These are phyloP conservation scores for Glaucomys volans DNA, from an alignment of 2,113 vertebrate species.

Conservation along the genomic window DNA sequence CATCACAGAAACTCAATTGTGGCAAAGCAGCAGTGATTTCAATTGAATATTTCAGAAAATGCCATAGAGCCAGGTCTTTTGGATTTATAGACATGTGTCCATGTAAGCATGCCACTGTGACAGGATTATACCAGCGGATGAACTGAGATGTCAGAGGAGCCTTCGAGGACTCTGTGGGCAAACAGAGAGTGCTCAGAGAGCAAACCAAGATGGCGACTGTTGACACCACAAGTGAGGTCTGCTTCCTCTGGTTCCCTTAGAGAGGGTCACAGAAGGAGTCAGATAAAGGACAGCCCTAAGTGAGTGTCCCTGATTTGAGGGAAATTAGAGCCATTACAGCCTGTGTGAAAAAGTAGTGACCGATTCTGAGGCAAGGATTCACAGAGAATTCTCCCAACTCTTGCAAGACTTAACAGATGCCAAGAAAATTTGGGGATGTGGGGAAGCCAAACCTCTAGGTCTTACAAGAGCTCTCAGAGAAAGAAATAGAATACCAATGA, in stretches of 20 bases:
- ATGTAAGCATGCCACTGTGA: fast-evolving
- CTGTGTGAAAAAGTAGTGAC: fast-evolving
- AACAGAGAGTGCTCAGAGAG: neutral
- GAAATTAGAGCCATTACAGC: neutral
- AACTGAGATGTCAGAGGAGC: neutral
- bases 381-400: neutral
- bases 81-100: neutral
- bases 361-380: neutral
- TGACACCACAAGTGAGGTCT: fast-evolving
- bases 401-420: neutral
- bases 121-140: neutral
- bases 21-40: neutral
- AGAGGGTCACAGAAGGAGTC: neutral
- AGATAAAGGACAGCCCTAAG: neutral
- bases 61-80: neutral
- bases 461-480: neutral
- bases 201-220: neutral
- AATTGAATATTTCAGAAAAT: neutral
- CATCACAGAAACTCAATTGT: neutral
- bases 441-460: neutral
- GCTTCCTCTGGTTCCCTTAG: neutral
- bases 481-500: fast-evolving
- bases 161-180: neutral
- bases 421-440: neutral
- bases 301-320: neutral